Evolutionary conservation across 1,140 invertebrate genomes (phyloP).

Genomic region (Bombus ignitus): DNA sequence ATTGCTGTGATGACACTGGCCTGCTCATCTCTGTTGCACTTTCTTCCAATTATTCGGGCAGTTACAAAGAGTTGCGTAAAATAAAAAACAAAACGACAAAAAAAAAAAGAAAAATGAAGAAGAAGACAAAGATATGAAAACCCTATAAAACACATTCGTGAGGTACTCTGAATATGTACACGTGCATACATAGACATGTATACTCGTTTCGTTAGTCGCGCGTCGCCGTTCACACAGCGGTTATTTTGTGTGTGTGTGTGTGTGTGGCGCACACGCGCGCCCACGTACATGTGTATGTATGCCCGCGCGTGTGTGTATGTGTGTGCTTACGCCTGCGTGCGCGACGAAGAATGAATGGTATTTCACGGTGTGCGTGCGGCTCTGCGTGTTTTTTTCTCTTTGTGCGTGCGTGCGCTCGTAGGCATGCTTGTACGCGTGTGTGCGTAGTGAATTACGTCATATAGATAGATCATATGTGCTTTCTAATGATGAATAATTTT

Average conservation of each 20-base stretch:
- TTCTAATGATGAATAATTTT: constrained; percentile 81
- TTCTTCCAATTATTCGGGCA: constrained; percentile 67
- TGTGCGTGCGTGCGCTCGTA: constrained; percentile 66
- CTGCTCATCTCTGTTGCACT: constrained; percentile 67
- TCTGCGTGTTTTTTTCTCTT: constrained; percentile 50
- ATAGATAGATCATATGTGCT: constrained; percentile 80
- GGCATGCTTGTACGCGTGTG: constrained; percentile 68
- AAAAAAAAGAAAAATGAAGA: neutral
- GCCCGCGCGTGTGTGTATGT: constrained; percentile 50
- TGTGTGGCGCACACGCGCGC: constrained; percentile 7
- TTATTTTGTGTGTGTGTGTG: constrained; percentile 42
- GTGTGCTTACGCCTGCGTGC: constrained; percentile 57
- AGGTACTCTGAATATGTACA: constrained; percentile 73
- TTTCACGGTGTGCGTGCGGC: constrained; percentile 52
- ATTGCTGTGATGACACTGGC: constrained; percentile 62
- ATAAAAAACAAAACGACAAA: neutral
- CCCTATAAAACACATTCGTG: constrained; percentile 69
- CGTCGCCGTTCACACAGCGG: constrained; percentile 41
- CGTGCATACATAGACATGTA: constrained; percentile 72
- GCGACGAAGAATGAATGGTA: constrained; percentile 42
- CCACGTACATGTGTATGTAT: constrained; percentile 55
- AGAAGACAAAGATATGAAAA: constrained; percentile 56
- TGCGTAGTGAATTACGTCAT: constrained; percentile 77
- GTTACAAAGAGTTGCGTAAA: constrained; percentile 40
- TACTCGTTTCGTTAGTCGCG: constrained; percentile 62